Base-by-base conservation (phyloP, 2,113 vertebrate species). In the Stictonetta naevosa region DNA sequence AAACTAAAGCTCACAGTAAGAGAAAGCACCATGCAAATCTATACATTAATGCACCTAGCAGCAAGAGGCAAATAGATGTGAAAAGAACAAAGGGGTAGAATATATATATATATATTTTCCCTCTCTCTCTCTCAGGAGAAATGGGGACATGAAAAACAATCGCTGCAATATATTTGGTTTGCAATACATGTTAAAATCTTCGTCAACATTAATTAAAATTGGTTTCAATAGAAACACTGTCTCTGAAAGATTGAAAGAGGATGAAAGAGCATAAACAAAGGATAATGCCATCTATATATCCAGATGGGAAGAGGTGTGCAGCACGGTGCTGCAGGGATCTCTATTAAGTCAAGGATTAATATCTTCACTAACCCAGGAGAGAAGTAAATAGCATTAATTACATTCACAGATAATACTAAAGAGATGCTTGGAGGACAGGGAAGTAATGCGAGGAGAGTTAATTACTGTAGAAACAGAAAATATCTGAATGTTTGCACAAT, bases 201-300 rank as follows among this genome's bases (percentile, higher is more conserved):
- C 91, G 87, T 96, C 86, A 90, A 95, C 95, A 93, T 96, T 95
- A 95, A 96, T 96, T 96, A 96, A 95, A 92, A 91, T 77, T 92
- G 34, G 6, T 69, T 95, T 95, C 0, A 2, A 69, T 76, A 90
- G 87, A 92, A 94, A 73, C 80, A 86, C 50, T 88, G 75, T 90
- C 80, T 92, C 69, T 92, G 92, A 93, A 95, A 94, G 83, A 95
- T 1, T 88, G 92, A 92, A 93, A 81, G 83, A 75, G 63, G 48
- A 94, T 93, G 95, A 96, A 94, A 94, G 77, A 90, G 50, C 93
- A 94, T 91, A 96, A 96, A 96, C 93, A 96, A 96, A 96, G 82
- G 75, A 93, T 96, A 96, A 95, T 67, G 78, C 87, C 84, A 93
- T 88, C 89, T 92, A 90, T 93, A 91, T 69, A 96, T 95, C 75